phyloP scores from a whole-genome alignment of 2,888 invertebrate species.

The Drosophila macrospina region DNA sequence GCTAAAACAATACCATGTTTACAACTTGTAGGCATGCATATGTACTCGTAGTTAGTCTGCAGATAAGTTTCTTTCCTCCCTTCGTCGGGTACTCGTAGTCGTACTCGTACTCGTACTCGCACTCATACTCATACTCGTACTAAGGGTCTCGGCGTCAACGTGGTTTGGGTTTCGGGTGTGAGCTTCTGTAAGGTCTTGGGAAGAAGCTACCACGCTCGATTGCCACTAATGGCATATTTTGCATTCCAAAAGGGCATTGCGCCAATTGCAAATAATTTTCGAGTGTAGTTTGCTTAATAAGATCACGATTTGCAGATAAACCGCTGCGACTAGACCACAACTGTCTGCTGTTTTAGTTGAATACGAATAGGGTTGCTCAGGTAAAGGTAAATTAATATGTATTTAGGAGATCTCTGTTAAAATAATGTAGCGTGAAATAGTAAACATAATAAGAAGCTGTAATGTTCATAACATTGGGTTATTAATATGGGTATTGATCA shows the following conservation, averaged over 20 bases:
- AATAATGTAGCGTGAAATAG: too few species aligned
- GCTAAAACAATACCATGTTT: slow-evolving; percentile 78
- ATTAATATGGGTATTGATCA: too few species aligned
- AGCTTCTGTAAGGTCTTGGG: slow-evolving; percentile 50
- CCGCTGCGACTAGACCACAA: slow-evolving; percentile 15
- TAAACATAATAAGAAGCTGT: too few species aligned
- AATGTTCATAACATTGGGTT: too few species aligned
- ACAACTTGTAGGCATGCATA: slow-evolving; percentile 77
- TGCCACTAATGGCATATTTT: slow-evolving; percentile 79
- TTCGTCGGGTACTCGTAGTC: slow-evolving; percentile 21
- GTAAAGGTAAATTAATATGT: not conserved
- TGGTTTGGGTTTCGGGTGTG: slow-evolving; percentile 20
- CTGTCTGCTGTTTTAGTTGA: not conserved
- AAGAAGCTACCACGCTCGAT: slow-evolving; percentile 45
- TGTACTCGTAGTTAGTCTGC: slow-evolving; percentile 16
- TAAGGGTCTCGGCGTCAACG: slow-evolving; percentile 30
- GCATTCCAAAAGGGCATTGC: slow-evolving; percentile 77
- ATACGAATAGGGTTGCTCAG: not conserved
- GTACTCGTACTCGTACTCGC: slow-evolving; percentile 8
- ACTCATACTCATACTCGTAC: slow-evolving; percentile 6
- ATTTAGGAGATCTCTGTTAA: not conserved
- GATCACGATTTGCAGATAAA: slow-evolving; percentile 75
- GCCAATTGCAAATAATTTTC: slow-evolving; percentile 78
- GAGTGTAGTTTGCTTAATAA: slow-evolving; percentile 69
- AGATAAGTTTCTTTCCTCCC: slow-evolving; percentile 12